phyloP scores from a whole-genome alignment of 2,888 invertebrate species.

The Papilio gigon region DNA sequence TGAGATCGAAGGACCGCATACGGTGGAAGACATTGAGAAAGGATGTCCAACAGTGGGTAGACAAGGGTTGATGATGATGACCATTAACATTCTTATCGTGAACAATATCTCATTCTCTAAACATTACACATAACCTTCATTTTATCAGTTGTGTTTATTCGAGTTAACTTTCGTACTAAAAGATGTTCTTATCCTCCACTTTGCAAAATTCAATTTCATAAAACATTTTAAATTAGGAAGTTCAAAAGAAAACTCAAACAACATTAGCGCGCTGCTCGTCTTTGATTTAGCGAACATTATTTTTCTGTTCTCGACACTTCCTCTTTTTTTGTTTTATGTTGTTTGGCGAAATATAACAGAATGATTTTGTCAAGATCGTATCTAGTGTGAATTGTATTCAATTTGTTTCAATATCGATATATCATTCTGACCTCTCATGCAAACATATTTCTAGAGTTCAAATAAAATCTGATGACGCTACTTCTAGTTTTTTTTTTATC shows the following conservation, averaged over 20 bases:
- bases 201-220: conserved; percentile 18
- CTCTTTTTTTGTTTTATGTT: conserved; percentile 31
- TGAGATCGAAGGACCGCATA: too few relatives aligned
- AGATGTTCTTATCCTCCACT: neutral
- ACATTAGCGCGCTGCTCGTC: conserved; percentile 19
- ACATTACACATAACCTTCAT: too few relatives aligned
- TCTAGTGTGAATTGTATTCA: conserved; percentile 33
- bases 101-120: too few relatives aligned
- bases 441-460: neutral
- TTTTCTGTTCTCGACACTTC: conserved; percentile 36
- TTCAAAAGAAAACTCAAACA: conserved; percentile 31
- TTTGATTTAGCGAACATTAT: conserved; percentile 31
- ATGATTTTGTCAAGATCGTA: conserved; percentile 28
- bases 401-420: conserved; percentile 20
- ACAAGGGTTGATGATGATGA: too few relatives aligned
- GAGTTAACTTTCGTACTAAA: neutral
- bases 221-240: conserved; percentile 28
- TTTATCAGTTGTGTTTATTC: too few relatives aligned
- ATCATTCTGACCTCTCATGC: neutral
- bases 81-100: too few relatives aligned
- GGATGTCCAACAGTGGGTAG: too few relatives aligned
- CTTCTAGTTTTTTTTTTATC: too few relatives aligned
- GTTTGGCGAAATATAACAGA: conserved; percentile 17
- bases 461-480: neutral
- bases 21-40: too few relatives aligned